These are phyloP conservation scores for Sus scrofa DNA, from an alignment of 2,113 vertebrate species.

Conservation along the genomic window DNA sequence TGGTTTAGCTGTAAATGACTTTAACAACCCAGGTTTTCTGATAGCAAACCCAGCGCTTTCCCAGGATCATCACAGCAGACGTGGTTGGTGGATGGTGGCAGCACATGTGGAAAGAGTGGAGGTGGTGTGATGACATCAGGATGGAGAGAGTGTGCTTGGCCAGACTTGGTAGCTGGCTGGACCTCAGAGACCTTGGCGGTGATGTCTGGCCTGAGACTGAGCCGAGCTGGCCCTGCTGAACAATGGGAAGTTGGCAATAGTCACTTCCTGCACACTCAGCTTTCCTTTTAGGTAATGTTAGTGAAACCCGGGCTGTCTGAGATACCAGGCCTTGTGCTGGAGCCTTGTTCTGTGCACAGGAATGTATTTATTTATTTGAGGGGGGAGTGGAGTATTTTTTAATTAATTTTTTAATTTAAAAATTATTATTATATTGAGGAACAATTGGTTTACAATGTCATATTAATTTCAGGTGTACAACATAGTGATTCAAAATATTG, in stretches of 20 bases:
- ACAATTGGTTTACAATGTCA: too few relatives aligned
- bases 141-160: neutral
- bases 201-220: neutral
- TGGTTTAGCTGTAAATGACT: neutral
- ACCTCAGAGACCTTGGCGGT: neutral
- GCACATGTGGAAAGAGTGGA: neutral
- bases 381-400: too few relatives aligned
- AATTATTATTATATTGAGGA: too few relatives aligned
- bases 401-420: too few relatives aligned
- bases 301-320: neutral
- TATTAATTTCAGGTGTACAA: too few relatives aligned
- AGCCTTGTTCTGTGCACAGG: neutral
- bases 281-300: neutral
- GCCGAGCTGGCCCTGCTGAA: neutral
- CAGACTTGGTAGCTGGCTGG: neutral
- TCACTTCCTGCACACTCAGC: neutral
- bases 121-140: neutral
- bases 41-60: neutral
- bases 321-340: neutral
- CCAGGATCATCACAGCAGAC: neutral
- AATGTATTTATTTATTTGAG: too few relatives aligned
- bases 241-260: neutral
- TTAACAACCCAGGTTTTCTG: neutral
- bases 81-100: accelerated
- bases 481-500: too few relatives aligned